A percentile compares a stretch with the other conserved stretches of the same genome.
Conservation (phyloP, 2,113 vertebrate genomes). For the Ascaphus truei region DNA sequence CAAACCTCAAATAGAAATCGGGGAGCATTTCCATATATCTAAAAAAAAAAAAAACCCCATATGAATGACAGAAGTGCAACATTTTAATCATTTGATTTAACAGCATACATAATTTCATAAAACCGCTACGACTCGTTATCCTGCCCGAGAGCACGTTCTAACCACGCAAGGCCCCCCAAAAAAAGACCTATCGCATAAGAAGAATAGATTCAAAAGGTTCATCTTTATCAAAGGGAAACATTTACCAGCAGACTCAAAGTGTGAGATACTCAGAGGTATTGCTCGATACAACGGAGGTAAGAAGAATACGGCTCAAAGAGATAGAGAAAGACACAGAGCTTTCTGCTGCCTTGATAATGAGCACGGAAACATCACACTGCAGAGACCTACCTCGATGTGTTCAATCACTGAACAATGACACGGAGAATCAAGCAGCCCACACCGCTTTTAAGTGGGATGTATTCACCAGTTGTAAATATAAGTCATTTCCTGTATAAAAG, state of each 20-base stretch:
- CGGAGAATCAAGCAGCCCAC: conserved; percentile 3
- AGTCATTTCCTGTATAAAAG: conserved; percentile 11
- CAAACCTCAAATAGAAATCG: not conserved
- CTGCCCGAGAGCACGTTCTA: conserved; percentile 1
- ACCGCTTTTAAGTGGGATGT: conserved; percentile 25
- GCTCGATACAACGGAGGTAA: conserved; percentile 30
- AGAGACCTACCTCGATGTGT: conserved; percentile 18
- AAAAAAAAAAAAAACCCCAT: too few relatives aligned
- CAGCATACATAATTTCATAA: conserved; percentile 19
- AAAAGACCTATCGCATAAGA: conserved; percentile 1
- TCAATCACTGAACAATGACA: conserved; percentile 30
- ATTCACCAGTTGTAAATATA: conserved; percentile 27
- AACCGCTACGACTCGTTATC: conserved; percentile 23
- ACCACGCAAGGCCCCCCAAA: not conserved
- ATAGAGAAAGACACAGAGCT: conserved; percentile 27
- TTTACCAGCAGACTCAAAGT: conserved; percentile 36
- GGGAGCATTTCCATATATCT: not conserved
- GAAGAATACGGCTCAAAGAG: conserved; percentile 33
- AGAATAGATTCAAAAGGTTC: conserved; percentile 36
- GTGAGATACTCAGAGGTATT: conserved; percentile 32
- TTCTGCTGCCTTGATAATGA: conserved; percentile 31
- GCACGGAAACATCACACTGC: conserved; percentile 32
- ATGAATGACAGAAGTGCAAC: not conserved
- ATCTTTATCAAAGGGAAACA: conserved; percentile 36
- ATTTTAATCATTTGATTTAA: conserved; percentile 25